A percentile compares a stretch with the other conserved stretches of the same genome.
phyloP scores from a whole-genome alignment of 2,888 invertebrate species.

The Perizoma flavofasciatum region DNA sequence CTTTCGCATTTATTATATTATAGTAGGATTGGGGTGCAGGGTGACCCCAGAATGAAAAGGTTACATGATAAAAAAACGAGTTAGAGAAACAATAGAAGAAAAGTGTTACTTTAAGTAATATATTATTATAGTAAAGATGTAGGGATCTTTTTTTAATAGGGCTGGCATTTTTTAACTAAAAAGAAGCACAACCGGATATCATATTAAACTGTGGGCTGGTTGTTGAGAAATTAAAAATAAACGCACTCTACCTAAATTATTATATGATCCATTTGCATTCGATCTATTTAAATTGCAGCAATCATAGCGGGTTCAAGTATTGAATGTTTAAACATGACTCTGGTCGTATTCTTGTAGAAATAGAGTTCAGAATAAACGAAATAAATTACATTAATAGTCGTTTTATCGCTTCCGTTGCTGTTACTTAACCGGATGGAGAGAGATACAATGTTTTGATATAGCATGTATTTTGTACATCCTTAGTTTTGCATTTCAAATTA shows the following conservation, averaged over 20 bases:
- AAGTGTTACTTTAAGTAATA: too few species aligned
- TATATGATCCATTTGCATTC: conserved; percentile 30
- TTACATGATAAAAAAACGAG: too few species aligned
- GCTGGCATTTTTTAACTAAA: not conserved
- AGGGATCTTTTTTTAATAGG: not conserved
- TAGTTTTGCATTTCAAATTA: conserved; percentile 29
- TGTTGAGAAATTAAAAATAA: conserved; percentile 20
- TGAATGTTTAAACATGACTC: conserved; percentile 13
- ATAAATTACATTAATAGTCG: conserved; percentile 21
- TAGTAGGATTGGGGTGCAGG: too few species aligned
- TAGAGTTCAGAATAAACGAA: conserved; percentile 17
- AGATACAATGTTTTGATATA: conserved; percentile 38
- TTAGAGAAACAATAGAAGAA: too few species aligned
- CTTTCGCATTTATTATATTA: too few species aligned
- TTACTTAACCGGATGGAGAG: conserved; percentile 33
- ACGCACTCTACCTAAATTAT: conserved; percentile 9
- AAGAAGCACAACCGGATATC: not conserved
- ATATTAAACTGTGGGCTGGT: not conserved
- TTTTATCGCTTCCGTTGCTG: conserved; percentile 28
- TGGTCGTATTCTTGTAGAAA: conserved; percentile 6
- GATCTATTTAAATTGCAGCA: conserved; percentile 41
- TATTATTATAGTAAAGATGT: too few species aligned
- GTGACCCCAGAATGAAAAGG: too few species aligned
- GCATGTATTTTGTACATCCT: conserved; percentile 36
- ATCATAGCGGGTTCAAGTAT: conserved; percentile 33